Base-by-base conservation (phyloP, 2,888 invertebrate genomes). In the Melinaea marsaeus region DNA sequence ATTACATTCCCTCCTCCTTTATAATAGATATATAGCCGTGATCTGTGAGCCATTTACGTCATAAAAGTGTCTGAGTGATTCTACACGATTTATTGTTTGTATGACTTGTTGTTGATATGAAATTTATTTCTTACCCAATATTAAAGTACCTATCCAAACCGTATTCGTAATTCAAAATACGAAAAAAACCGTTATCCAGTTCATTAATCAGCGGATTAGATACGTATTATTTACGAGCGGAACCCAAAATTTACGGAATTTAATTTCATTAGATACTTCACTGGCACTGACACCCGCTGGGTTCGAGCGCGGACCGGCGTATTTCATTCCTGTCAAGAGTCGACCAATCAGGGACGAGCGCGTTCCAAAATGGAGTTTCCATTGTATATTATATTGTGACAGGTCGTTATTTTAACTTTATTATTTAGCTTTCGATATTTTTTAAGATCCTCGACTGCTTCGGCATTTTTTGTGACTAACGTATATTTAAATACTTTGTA, bases 381-480 rank as follows among this genome's bases (percentile, higher is more conserved):
- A 87, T 88, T 89, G 88, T 90, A 90, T 88, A 89, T 90, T 90
- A 89, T 88, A 78, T 89, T 85, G 90, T 90, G 90, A 90, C 90
- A 90, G 90, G 90, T 89, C 89, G 88, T 90, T 90, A 90, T 88
- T 90, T 87, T 76, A 78, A 84, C 73, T 83, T 86, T 90, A 89
- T 88, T 80, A 84, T 77, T 79, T 73, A 76, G 80, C 81, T 83
- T 85, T 84, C 81, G 78, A 86, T 88, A 86, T 85, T 84, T 83
- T 22, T 79, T 80, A 77, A 78, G 79, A 82, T 71, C 73, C 70
- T 73, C 69, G 74, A 75, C 69, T 55, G 62, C 60, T 65, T 62
- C 37, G 58, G 62, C 48, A 62, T 66, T 55, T 58, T 64, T 65
- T 61, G 57, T 42, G 42, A 13, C 51, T 45, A 59, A 56, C 46